Conservation (phyloP, 92 coral and sea anemone species). For the Palythoa heliodiscus region DNA sequence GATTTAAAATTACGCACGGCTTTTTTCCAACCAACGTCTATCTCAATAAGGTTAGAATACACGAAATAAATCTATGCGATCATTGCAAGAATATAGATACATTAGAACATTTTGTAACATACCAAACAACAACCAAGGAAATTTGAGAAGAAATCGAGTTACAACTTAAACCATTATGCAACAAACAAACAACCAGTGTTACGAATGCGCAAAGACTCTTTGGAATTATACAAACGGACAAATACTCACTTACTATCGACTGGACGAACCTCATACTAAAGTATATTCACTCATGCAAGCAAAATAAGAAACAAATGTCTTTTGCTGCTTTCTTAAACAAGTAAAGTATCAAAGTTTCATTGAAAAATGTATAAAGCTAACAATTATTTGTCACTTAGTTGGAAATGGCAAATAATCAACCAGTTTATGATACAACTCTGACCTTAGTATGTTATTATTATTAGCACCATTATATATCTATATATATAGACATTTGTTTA, state of each 20-base stretch:
- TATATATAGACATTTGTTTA: too few species aligned
- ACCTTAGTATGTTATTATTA: neutral
- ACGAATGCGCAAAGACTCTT: too few species aligned
- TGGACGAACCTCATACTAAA: conserved; percentile 16
- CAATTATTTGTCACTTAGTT: too few species aligned
- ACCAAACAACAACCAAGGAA: too few species aligned
- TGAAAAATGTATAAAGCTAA: neutral
- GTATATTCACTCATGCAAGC: conserved; percentile 1
- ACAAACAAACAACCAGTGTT: too few species aligned
- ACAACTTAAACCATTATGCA: too few species aligned
- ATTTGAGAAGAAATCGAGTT: too few species aligned
- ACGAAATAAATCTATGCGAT: neutral
- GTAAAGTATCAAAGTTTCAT: neutral
- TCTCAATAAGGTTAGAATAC: neutral
- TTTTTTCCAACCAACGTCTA: neutral
- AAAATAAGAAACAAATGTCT: conserved; percentile 5
- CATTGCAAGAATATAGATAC: neutral
- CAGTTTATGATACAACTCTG: neutral
- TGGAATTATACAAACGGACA: too few species aligned
- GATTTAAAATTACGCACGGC: too few species aligned
- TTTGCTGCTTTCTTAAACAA: conserved; percentile 12
- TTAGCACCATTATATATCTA: too few species aligned
- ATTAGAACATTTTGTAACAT: neutral
- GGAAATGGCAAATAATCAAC: neutral
- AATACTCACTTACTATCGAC: conserved; percentile 6